phyloP scores from a whole-genome alignment of 2,113 vertebrate species.

The Sorex fumeus region DNA sequence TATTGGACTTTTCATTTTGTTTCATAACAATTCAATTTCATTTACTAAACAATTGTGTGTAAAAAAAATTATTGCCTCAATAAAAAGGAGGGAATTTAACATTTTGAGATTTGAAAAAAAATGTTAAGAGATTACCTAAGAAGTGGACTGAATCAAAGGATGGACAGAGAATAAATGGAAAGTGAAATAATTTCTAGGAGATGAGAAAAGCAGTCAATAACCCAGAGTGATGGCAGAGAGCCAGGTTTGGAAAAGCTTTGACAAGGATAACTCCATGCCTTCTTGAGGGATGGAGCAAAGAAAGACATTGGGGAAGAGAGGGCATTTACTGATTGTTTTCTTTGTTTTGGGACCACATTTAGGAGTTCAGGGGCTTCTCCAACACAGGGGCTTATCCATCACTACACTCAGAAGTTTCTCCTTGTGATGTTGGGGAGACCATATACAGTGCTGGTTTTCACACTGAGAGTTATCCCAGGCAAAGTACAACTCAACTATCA shows the following conservation, averaged over 20 bases:
- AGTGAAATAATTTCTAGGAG: not conserved
- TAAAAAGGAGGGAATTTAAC: not conserved
- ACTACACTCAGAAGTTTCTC: too few species aligned
- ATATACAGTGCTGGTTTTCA: too few species aligned
- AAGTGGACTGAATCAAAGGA: not conserved
- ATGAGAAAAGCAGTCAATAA: too few species aligned
- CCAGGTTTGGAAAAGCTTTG: not conserved
- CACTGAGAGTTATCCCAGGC: too few species aligned
- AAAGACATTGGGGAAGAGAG: accelerated
- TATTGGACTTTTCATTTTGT: not conserved
- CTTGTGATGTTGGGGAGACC: too few species aligned
- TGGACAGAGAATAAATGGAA: too few species aligned
- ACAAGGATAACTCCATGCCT: not conserved
- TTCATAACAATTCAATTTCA: not conserved
- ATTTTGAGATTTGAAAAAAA: not conserved
- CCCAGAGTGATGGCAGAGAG: too few species aligned
- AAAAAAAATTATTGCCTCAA: not conserved
- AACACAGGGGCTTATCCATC: too few species aligned
- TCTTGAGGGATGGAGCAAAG: not conserved
- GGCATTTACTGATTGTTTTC: too few species aligned
- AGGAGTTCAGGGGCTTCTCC: too few species aligned
- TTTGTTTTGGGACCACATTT: too few species aligned
- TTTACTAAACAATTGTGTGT: not conserved
- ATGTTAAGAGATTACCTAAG: not conserved
- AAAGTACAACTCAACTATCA: too few species aligned